Evolutionary conservation across 2,888 invertebrate genomes (phyloP).

Genomic region (Polyploca ridens): DNA sequence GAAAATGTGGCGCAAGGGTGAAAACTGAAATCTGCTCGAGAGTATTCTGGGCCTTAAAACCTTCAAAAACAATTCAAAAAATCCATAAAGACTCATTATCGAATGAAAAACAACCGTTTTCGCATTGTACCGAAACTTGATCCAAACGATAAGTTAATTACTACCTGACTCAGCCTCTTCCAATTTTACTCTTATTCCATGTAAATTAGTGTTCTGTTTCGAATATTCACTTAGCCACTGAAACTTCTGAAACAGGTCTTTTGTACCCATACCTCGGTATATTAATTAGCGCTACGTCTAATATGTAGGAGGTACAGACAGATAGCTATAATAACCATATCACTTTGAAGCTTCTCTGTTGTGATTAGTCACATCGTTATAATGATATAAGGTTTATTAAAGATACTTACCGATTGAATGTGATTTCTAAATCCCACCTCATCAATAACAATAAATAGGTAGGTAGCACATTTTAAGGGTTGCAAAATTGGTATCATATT

Average conservation of each 20-base stretch:
- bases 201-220: constrained; percentile 40
- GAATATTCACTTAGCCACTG: constrained; percentile 62
- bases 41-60: too few species aligned
- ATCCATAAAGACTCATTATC: too few species aligned
- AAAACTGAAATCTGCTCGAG: too few species aligned
- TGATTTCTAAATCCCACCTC: too few species aligned
- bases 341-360: constrained; percentile 29
- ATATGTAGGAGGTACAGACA: not conserved
- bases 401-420: too few species aligned
- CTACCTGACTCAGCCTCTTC: not conserved
- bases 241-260: constrained; percentile 57
- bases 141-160: constrained; percentile 10
- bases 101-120: too few species aligned
- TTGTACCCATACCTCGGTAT: constrained; percentile 59
- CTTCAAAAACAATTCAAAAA: constrained; percentile 6
- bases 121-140: not conserved
- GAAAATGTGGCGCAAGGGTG: too few species aligned
- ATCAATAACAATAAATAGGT: too few species aligned
- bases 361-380: constrained; percentile 3
- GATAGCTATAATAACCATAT: constrained; percentile 18
- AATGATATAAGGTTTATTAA: too few species aligned
- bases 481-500: too few species aligned
- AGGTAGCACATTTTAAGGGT: too few species aligned
- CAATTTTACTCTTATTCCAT: constrained; percentile 26
- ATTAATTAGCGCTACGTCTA: constrained; percentile 43